Conservation (phyloP, 2,113 vertebrate species). For the Dasyurus viverrinus region DNA sequence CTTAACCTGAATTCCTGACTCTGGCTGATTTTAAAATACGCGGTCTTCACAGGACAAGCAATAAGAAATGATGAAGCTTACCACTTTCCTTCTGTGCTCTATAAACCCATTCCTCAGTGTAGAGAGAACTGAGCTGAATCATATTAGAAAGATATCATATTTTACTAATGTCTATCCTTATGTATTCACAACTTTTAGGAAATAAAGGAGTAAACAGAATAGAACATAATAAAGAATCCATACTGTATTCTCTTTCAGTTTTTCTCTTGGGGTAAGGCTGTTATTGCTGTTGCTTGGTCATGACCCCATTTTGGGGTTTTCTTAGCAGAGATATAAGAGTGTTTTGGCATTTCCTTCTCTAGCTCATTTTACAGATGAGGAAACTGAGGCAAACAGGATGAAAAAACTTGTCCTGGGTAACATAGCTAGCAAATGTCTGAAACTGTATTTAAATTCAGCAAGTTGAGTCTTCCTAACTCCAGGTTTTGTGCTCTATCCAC, state of each 20-base stretch:
- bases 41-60: too few relatives aligned
- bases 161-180: neutral
- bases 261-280: neutral
- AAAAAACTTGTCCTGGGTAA: neutral
- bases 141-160: neutral
- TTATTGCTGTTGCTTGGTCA: neutral
- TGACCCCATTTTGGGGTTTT: neutral
- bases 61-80: neutral
- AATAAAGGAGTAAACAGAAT: neutral
- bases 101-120: neutral
- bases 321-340: neutral
- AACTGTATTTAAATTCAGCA: neutral
- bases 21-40: too few relatives aligned
- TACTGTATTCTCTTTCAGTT: neutral
- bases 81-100: neutral
- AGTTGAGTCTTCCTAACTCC: neutral
- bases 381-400: neutral
- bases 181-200: conserved; percentile 14
- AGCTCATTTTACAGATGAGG: neutral
- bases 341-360: neutral
- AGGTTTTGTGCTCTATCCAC: neutral
- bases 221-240: conserved; percentile 1
- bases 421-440: neutral
- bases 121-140: neutral
- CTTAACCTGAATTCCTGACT: too few relatives aligned